A percentile compares a stretch with the other conserved stretches of the same genome.
Conservation (phyloP, 1,140 invertebrate genomes). For the Papilio polyxenes region DNA sequence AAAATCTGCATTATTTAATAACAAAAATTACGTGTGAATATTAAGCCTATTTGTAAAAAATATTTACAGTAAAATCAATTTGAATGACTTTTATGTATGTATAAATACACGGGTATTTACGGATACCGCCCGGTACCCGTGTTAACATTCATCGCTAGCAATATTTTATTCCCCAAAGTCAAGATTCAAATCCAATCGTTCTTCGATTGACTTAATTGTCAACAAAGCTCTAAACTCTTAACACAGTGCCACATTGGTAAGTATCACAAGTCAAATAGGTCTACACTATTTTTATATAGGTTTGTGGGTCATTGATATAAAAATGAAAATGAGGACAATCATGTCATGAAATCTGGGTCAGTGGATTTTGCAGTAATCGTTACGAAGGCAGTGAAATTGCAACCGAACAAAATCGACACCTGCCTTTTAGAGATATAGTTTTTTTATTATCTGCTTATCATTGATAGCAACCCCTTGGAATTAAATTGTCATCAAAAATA, state of each 20-base stretch:
- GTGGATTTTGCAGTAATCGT: slow-evolving; percentile 16
- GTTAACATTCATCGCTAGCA: too few species aligned
- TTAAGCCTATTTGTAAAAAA: too few species aligned
- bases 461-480: too few species aligned
- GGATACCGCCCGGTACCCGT: too few species aligned
- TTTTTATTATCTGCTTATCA: neutral
- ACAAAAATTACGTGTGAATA: too few species aligned
- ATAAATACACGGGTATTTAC: too few species aligned
- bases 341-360: slow-evolving; percentile 27
- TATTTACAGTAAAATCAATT: too few species aligned
- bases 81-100: too few species aligned
- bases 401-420: slow-evolving; percentile 13
- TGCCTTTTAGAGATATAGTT: neutral
- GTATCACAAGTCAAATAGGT: neutral
- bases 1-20: neutral
- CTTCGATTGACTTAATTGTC: neutral
- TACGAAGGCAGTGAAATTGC: slow-evolving; percentile 10
- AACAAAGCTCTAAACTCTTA: neutral
- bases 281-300: slow-evolving; percentile 27
- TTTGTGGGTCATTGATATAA: slow-evolving; percentile 23
- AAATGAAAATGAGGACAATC: slow-evolving; percentile 29
- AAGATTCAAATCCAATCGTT: neutral
- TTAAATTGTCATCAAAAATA: too few species aligned
- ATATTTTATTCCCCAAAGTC: neutral
- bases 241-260: slow-evolving; percentile 5